These are phyloP conservation scores for Callaeas wilsoni DNA, from an alignment of 2,113 vertebrate genomes.

Conservation along the genomic window DNA sequence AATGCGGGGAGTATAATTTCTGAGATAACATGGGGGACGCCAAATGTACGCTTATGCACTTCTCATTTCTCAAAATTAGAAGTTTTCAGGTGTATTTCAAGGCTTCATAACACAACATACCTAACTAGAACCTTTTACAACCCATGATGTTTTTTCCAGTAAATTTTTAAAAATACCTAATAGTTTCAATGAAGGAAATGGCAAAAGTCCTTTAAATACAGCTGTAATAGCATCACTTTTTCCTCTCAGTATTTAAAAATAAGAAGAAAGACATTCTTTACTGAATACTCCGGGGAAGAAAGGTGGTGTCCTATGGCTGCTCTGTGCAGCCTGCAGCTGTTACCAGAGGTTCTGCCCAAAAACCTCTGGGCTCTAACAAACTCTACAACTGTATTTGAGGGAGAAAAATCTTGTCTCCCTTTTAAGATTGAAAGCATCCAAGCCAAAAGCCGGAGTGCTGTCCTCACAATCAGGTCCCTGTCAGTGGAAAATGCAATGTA, in stretches of 20 bases:
- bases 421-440: not conserved
- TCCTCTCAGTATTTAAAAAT: not conserved
- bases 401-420: not conserved
- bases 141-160: not conserved
- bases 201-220: not conserved
- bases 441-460: not conserved
- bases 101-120: not conserved
- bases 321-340: not conserved
- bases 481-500: not conserved
- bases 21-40: accelerated
- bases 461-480: not conserved
- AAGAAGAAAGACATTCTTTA: not conserved
- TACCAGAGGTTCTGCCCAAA: not conserved
- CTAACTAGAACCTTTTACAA: not conserved
- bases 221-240: not conserved
- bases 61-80: not conserved
- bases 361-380: not conserved
- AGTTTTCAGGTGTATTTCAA: not conserved
- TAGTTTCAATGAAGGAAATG: not conserved
- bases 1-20: not conserved
- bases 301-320: not conserved
- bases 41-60: not conserved
- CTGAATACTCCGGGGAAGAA: not conserved
- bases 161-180: not conserved
- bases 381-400: not conserved